These are phyloP conservation scores for Emys orbicularis DNA, from an alignment of 2,797 vertebrate genomes.

Conservation along the genomic window DNA sequence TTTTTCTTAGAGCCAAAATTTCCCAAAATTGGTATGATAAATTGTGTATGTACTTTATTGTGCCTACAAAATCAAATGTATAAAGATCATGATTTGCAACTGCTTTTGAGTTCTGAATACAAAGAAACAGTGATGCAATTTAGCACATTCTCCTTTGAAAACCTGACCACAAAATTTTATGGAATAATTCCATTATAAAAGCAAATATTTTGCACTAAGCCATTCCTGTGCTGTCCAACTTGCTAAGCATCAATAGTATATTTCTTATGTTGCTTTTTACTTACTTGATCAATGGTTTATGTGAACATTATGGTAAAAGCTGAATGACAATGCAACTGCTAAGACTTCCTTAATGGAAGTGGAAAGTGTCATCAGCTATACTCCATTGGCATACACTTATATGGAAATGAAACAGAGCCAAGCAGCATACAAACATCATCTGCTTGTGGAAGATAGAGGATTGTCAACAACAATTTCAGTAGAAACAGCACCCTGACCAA, in stretches of 20 bases:
- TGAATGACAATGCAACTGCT: neutral
- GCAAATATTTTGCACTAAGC: rapidly evolving
- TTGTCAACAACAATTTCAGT: conserved; percentile 50
- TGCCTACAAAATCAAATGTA: neutral
- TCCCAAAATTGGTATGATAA: rapidly evolving
- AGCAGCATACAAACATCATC: neutral
- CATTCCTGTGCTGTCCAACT: neutral
- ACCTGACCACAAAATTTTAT: neutral
- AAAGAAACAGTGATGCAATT: neutral
- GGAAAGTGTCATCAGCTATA: neutral
- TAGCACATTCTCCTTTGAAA: neutral
- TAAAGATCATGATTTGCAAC: neutral
- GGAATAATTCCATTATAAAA: neutral
- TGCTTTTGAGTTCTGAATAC: neutral
- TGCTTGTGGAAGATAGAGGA: neutral
- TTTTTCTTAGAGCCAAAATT: neutral
- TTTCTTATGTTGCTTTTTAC: neutral
- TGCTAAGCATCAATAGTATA: neutral
- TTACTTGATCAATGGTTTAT: neutral
- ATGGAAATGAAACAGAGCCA: neutral
- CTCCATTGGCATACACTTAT: neutral
- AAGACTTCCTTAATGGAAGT: neutral
- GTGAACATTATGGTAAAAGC: neutral
- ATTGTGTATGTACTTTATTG: rapidly evolving
- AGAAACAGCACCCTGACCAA: neutral